Evolutionary conservation across 2,888 invertebrate genomes (phyloP).

Genomic region (Rapana venosa): DNA sequence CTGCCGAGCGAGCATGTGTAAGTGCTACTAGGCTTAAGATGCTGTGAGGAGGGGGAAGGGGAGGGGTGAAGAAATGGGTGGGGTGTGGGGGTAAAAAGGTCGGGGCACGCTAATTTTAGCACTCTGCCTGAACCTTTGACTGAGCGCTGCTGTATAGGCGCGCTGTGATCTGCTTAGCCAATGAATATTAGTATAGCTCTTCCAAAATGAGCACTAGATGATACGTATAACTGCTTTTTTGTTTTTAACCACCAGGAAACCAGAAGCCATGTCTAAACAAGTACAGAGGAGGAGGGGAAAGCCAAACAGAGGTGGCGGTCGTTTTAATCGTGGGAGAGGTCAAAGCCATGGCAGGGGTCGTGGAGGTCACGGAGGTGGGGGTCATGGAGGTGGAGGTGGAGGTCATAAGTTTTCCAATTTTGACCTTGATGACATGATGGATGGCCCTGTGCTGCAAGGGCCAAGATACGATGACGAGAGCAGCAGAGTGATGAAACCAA

Average conservation of each 20-base stretch:
- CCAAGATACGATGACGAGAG: constrained; percentile 47
- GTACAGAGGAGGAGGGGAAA: constrained; percentile 56
- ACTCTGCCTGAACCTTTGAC: too few species aligned
- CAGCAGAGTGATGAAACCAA: constrained; percentile 34
- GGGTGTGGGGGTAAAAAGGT: too few species aligned
- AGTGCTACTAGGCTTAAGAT: too few species aligned
- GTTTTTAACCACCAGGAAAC: neutral
- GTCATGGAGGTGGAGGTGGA: constrained; percentile 23
- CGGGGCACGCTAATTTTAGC: too few species aligned
- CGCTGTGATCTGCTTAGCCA: too few species aligned
- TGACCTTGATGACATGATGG: constrained; percentile 57
- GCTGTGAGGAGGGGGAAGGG: too few species aligned
- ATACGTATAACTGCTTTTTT: neutral
- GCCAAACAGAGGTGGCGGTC: constrained; percentile 70
- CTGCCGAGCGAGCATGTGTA: too few species aligned
- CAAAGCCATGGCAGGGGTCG: constrained; percentile 50
- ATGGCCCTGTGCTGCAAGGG: constrained; percentile 55
- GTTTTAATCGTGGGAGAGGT: constrained; percentile 56
- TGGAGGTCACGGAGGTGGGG: constrained; percentile 25
- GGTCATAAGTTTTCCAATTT: constrained; percentile 32
- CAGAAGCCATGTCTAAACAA: neutral
- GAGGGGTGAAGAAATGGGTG: too few species aligned
- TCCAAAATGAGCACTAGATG: neutral
- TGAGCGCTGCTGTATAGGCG: too few species aligned
- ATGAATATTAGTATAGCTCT: too few species aligned